These are phyloP conservation scores for Oscheius sp. DNA, from an alignment of 1,140 invertebrate genomes.

Conservation along the genomic window DNA sequence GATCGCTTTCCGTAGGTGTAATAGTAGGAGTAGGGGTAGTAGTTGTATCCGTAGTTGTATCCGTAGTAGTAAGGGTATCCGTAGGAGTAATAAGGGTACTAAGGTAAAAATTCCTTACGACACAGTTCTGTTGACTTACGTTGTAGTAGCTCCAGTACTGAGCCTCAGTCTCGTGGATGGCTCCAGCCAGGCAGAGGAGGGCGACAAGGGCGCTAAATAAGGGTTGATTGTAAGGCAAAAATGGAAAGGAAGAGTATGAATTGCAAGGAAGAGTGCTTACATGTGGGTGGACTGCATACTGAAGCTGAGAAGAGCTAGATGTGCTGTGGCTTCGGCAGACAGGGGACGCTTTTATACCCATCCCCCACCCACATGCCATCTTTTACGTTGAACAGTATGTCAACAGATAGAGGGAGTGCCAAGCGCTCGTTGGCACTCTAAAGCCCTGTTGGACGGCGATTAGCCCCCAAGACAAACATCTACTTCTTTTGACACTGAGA, in stretches of 20 bases:
- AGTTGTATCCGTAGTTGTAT: conserved; percentile 1
- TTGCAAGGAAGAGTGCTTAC: not conserved
- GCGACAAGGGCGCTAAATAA: not conserved
- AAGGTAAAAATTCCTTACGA: not conserved
- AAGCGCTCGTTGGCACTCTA: not conserved
- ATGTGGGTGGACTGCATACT: not conserved
- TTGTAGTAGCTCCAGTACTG: conserved; percentile 14
- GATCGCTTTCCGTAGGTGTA: conserved; percentile 20
- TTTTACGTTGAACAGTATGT: conserved; percentile 12
- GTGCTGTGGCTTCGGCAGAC: not conserved
- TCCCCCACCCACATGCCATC: not conserved
- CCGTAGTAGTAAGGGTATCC: conserved; percentile 15
- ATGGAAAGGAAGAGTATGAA: not conserved
- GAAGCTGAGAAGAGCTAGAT: not conserved
- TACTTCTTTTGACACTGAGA: too few species aligned
- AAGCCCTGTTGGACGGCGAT: not conserved
- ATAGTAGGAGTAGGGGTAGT: conserved; percentile 26
- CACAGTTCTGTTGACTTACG: not conserved
- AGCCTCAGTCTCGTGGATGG: conserved; percentile 17
- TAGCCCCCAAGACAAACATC: not conserved
- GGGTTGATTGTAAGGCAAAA: too few species aligned
- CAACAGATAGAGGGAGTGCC: not conserved
- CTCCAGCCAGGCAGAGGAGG: conserved; percentile 1
- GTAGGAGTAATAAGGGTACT: conserved; percentile 31
- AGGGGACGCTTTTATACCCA: not conserved